These are phyloP conservation scores for Eclectus roratus DNA, from an alignment of 2,113 vertebrate genomes.

Conservation along the genomic window DNA sequence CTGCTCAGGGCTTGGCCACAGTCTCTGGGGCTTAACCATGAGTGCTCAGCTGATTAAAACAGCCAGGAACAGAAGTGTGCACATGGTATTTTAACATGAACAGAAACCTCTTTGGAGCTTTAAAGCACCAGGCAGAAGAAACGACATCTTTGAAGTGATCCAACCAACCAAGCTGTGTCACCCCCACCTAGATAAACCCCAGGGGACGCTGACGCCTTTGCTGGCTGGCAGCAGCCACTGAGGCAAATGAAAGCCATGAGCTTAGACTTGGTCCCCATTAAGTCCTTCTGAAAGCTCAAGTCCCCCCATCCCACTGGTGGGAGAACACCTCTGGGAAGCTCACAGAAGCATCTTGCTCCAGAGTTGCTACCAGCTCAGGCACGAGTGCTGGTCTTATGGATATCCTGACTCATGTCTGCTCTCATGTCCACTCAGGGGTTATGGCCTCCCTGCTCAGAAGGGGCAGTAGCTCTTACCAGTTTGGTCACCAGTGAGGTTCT, in stretches of 20 bases:
- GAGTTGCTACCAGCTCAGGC: not conserved
- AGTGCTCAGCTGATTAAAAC: not conserved
- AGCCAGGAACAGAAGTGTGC: not conserved
- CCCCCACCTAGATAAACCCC: rapidly evolving
- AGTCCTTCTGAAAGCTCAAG: not conserved
- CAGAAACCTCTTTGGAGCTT: not conserved
- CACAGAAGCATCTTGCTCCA: rapidly evolving
- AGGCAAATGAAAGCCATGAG: not conserved
- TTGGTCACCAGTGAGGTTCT: not conserved
- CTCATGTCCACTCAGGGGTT: not conserved
- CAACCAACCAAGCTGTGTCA: rapidly evolving
- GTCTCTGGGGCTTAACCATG: not conserved
- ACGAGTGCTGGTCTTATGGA: not conserved
- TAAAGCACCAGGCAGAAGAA: not conserved
- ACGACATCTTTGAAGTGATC: not conserved
- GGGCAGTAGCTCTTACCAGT: not conserved
- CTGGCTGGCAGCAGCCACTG: rapidly evolving
- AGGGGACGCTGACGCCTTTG: not conserved
- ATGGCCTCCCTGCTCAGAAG: not conserved
- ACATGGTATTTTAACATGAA: rapidly evolving
- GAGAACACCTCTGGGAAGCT: not conserved
- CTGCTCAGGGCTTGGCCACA: not conserved
- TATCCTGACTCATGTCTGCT: not conserved
- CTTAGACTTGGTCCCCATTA: not conserved
- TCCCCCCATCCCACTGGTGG: rapidly evolving